phyloP scores from a whole-genome alignment of 2,113 vertebrate species.

The Oryzias woworae region DNA sequence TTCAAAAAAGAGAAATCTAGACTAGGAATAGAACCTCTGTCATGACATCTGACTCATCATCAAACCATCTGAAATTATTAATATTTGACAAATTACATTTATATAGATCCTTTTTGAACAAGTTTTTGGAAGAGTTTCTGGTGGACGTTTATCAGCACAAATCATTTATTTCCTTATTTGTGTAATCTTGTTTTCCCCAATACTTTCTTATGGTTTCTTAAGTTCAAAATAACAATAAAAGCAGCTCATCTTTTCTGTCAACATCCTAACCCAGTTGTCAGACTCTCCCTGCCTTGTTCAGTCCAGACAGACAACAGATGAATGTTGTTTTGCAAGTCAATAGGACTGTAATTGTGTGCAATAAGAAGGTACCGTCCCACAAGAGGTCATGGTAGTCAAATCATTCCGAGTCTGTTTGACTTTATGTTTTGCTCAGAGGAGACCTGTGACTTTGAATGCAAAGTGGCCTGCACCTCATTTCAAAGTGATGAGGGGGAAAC shows the following conservation, averaged over 20 bases:
- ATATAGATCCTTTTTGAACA: too few species aligned
- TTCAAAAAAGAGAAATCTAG: too few species aligned
- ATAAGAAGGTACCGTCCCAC: constrained; percentile 49
- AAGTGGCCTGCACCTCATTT: constrained; percentile 52
- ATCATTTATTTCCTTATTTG: too few species aligned
- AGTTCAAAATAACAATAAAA: background rate
- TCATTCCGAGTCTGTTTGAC: constrained; percentile 60
- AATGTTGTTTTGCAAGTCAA: constrained; percentile 71
- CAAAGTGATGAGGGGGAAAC: constrained; percentile 44
- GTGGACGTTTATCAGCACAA: too few species aligned
- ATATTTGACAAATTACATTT: too few species aligned
- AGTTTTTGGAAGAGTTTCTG: too few species aligned
- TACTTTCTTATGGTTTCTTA: too few species aligned
- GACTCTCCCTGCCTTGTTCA: constrained; percentile 22
- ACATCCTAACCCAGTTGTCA: constrained; percentile 31
- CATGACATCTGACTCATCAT: too few species aligned
- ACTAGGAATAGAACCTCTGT: too few species aligned
- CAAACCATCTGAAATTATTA: too few species aligned
- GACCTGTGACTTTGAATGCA: constrained; percentile 45
- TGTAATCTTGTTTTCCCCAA: too few species aligned
- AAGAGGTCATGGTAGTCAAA: constrained; percentile 64
- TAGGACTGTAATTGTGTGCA: constrained; percentile 65
- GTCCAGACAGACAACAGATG: constrained; percentile 13
- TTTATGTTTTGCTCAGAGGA: constrained; percentile 59
- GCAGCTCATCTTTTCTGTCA: constrained; percentile 11